Base-by-base conservation (phyloP, 2,888 invertebrate genomes). In the Dendrolimus houi region DNA sequence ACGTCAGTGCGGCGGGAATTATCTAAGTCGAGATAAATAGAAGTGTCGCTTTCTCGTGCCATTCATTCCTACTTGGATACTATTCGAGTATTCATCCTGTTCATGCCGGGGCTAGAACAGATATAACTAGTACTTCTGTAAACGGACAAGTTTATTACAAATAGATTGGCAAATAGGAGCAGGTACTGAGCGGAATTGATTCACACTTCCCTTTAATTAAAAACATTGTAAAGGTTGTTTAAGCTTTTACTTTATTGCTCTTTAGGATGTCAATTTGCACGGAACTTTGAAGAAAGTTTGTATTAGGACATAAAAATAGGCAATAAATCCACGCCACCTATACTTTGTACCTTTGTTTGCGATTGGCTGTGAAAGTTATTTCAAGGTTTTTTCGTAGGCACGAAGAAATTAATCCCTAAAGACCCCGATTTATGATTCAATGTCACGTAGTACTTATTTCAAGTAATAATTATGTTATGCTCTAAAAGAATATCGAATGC, bases 1-100 rank as follows among this genome's bases (percentile, higher is more conserved):
- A 72, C 77, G 85, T 84, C 83, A 84, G 80, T 82, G 81, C 71
- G 70, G 75, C 68, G 76, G 76, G 83, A 85, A 83, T 85, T 85
- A 85, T 85, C 84, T 82, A 74, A 77, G 81, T 79, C 76, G 79
- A 84, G 84, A 85, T 85, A 84, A 83, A 85, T 84, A 83, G 79
- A 67, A 76, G 78, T 58, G 75, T 75, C 77, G 77, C 72, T 74
- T 71, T 68, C 73, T 69, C 68, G 70, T 69, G 70, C 74, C 67
- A 71, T 76, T 77, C 79, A 73, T 69, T 71, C 68, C 70, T 64
- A 67, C 69, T 71, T 66, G 66, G 71, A 65, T 64, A 70, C 69
- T 74, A 64, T 77, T 81, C 69, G 72, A 71, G 79, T 80, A 79
- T 77, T 74, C 74, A 70, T 69, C 68, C 69, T 64, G 71, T 70